phyloP scores from a whole-genome alignment of 1,140 invertebrate species.

The Liolophura sinensis region DNA sequence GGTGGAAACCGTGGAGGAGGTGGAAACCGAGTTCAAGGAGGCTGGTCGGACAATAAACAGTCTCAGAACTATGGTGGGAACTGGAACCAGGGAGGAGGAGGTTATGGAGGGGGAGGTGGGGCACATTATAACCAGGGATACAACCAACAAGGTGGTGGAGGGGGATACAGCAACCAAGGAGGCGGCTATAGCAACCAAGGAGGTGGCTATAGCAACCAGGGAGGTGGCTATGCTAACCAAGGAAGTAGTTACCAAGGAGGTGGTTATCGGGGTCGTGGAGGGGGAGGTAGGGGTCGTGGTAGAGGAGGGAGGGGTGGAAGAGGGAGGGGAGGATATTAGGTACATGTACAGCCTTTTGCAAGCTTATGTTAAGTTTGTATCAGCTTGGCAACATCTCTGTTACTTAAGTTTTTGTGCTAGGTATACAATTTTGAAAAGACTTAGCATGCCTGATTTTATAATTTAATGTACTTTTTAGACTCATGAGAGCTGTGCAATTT shows the following conservation, averaged over 20 bases:
- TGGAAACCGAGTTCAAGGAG: constrained; percentile 35
- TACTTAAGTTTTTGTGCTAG: too few relatives aligned
- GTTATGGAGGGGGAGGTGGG: constrained; percentile 18
- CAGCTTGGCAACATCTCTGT: too few relatives aligned
- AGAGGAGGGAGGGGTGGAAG: constrained; percentile 18
- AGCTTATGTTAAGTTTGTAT: too few relatives aligned
- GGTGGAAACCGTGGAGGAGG: constrained; percentile 27
- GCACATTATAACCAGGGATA: constrained; percentile 39
- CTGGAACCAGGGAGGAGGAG: constrained; percentile 28
- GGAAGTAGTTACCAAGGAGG: constrained; percentile 46
- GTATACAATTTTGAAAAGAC: too few relatives aligned
- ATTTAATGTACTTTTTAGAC: too few relatives aligned
- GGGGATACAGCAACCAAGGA: constrained; percentile 4
- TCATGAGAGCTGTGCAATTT: too few relatives aligned
- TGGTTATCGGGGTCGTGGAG: constrained; percentile 26
- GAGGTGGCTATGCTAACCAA: constrained; percentile 43
- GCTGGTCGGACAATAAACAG: constrained; percentile 20
- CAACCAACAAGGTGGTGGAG: constrained; percentile 35
- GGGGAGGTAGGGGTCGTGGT: constrained; percentile 1
- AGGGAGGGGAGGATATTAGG: constrained; percentile 16
- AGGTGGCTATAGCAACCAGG: constrained; percentile 23
- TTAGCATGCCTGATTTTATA: too few relatives aligned
- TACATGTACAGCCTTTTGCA: background rate
- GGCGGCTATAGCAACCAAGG: constrained; percentile 25
- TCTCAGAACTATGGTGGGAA: constrained; percentile 8